Percentiles rank a stretch among this genome's conserved stretches.
Evolutionary conservation across 2,113 vertebrate genomes (phyloP).

Genomic region (Gnathonemus echidnorhynchus): DNA sequence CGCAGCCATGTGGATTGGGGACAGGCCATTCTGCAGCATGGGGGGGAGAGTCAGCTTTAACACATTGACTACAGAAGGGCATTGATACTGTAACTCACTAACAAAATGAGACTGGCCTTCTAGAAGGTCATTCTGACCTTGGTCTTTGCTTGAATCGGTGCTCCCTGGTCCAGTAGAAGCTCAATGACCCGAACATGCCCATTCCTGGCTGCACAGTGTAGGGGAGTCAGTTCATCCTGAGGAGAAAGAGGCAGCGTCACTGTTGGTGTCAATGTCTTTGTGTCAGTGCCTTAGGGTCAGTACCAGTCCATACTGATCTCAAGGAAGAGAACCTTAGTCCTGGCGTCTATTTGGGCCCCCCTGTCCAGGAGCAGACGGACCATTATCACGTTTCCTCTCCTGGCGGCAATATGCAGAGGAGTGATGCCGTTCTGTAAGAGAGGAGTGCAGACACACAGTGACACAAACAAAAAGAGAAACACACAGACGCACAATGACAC

Average conservation of each 20-base stretch:
- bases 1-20: conserved; percentile 95
- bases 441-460: background rate
- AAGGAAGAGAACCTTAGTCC: conserved; percentile 75
- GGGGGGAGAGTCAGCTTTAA: background rate
- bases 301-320: background rate
- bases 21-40: conserved; percentile 77
- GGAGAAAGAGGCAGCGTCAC: background rate
- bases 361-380: conserved; percentile 92
- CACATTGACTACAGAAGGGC: background rate
- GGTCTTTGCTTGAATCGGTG: conserved; percentile 96
- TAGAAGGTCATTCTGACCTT: conserved; percentile 64
- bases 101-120: background rate
- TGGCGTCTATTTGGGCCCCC: conserved; percentile 87
- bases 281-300: background rate
- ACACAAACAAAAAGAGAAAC: background rate
- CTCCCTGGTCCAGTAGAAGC: conserved; percentile 89
- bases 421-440: conserved; percentile 86
- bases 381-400: conserved; percentile 94
- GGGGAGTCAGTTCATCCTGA: conserved; percentile 93
- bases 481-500: background rate
- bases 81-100: background rate
- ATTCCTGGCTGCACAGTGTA: conserved; percentile 94
- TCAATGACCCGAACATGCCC: conserved; percentile 89
- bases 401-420: conserved; percentile 87
- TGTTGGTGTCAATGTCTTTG: background rate